Base-by-base conservation (phyloP, 1,140 invertebrate species). In the Chironomus striatipennis region DNA sequence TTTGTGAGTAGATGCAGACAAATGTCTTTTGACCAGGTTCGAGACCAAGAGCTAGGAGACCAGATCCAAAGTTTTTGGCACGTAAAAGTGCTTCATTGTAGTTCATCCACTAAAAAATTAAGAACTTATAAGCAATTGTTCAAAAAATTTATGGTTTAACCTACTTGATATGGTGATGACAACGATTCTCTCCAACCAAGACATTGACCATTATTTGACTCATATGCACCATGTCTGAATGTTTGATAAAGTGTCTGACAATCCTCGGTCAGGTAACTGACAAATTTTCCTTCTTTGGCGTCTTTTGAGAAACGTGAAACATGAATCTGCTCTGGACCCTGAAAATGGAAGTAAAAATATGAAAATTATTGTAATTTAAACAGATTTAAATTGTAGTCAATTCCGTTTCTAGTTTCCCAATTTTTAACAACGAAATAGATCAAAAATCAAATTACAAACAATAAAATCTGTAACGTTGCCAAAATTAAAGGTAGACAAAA, bases 1-100 rank as follows among this genome's bases (percentile, higher is more conserved):
- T 99, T 83, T 94, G 91, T 77, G 94, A 91, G 84, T 98, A 98
- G 76, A 99, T 93, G 76, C 96, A 95, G 75, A 98, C 87, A 79
- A 93, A 89, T 17, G 94, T 95, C 76, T 88, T 88, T 74, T 92
- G 88, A 64, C 87, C 87, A 7, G 90, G 89, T 47, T 83, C 79
- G 4, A 95, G 85, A 74, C 95, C 95, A 76, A 91, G 83, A 7
- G 89, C 87, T 76, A 97, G 87, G 76, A 98, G 86, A 17, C 96
- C 96, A 0, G 94, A 91, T 74, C 95, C 96, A 78, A 98, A 92
- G 84, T 97, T 94, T 79, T 92, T 93, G 75, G 95, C 94, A 78
- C 93, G 87, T 73, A 96, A 85, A 75, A 98, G 85, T 3, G 93
- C 91, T 83, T 98, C 94, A 83, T 97, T 95, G 84, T 98, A 98